Conservation (phyloP, 1,140 invertebrate species). For the Drosophila yakuba region DNA sequence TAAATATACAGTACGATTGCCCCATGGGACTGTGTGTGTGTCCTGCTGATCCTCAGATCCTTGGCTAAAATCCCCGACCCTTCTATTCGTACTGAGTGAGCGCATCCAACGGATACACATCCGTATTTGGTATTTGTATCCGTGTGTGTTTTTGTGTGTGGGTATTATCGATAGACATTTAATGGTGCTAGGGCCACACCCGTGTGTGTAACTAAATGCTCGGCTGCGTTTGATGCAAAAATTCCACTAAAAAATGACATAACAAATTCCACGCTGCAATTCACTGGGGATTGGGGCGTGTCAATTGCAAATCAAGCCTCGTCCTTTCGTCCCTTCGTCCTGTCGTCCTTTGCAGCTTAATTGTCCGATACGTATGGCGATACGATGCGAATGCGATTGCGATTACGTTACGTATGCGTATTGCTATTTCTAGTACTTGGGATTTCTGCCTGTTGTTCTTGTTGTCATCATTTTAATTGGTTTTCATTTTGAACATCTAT, state of each 20-base stretch:
- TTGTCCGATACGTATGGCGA: constrained; percentile 52
- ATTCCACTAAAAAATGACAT: constrained; percentile 54
- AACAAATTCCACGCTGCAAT: constrained; percentile 45
- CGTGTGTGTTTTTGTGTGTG: not conserved
- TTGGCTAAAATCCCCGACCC: constrained; percentile 41
- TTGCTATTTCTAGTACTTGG: constrained; percentile 38
- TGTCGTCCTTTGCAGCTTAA: constrained; percentile 37
- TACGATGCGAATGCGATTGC: constrained; percentile 22
- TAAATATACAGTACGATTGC: constrained; percentile 73
- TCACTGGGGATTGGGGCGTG: constrained; percentile 43
- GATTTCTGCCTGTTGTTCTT: constrained; percentile 29
- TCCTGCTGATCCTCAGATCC: constrained; percentile 21
- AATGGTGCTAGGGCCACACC: constrained; percentile 42
- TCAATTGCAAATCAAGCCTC: constrained; percentile 55
- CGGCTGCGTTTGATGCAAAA: constrained; percentile 29
- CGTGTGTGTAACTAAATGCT: constrained; percentile 46
- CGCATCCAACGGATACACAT: constrained; percentile 43
- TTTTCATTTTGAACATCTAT: constrained; percentile 73
- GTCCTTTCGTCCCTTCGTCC: constrained; percentile 23
- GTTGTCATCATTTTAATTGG: constrained; percentile 67
- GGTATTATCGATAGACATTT: constrained; percentile 55
- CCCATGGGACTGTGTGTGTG: constrained; percentile 40
- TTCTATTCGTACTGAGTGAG: constrained; percentile 36
- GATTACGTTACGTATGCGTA: constrained; percentile 36
- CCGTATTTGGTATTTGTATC: constrained; percentile 20